These are phyloP conservation scores for Anolis carolinensis DNA, from an alignment of 2,113 vertebrate species.

Conservation along the genomic window DNA sequence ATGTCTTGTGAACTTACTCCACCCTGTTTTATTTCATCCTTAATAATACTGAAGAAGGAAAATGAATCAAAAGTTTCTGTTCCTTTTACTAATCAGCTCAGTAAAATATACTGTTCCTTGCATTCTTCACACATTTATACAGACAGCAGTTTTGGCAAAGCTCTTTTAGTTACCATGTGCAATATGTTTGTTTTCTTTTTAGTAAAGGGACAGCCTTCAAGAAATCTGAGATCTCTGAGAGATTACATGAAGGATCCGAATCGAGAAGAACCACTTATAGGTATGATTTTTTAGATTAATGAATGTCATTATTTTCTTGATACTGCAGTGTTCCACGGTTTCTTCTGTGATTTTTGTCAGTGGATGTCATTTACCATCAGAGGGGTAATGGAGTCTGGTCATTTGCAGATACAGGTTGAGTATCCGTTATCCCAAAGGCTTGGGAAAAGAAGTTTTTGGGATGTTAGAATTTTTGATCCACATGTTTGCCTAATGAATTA, in stretches of 20 bases:
- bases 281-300: constrained; percentile 41
- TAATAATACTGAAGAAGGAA: not conserved
- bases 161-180: not conserved
- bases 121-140: not conserved
- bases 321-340: not conserved
- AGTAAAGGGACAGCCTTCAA: constrained; percentile 48
- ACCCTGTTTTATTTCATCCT: not conserved
- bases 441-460: no score
- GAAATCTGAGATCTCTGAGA: constrained; percentile 54
- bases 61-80: not conserved
- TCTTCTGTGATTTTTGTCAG: no score
- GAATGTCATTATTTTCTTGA: constrained; percentile 11
- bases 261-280: constrained; percentile 67
- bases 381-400: no score
- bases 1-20: not conserved
- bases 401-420: no score
- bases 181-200: constrained; percentile 28
- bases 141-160: not conserved
- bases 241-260: constrained; percentile 66
- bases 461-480: no score
- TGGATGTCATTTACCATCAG: no score
- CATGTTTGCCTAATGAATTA: no score
- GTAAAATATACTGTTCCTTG: no score
- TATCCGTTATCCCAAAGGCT: no score
- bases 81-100: no score